These are phyloP conservation scores for Enteromius viviparus DNA, from an alignment of 2,797 vertebrate species.

Conservation along the genomic window DNA sequence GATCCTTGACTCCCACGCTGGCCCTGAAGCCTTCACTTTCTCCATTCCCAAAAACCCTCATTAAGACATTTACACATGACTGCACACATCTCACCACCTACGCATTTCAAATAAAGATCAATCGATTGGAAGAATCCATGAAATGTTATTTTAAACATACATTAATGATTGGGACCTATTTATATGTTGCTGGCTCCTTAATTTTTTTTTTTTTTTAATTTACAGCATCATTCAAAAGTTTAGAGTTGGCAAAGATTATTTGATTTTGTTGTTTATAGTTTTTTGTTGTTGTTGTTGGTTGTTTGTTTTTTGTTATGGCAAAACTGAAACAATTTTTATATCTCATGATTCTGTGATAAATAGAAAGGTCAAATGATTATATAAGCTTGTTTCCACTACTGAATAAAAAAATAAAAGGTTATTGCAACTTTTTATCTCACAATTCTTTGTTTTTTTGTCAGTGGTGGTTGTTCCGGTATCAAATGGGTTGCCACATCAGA, in stretches of 20 bases:
- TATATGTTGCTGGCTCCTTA: background rate
- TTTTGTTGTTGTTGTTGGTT: too few species aligned
- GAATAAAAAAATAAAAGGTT: too few species aligned
- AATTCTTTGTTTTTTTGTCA: too few species aligned
- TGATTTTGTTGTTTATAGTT: too few species aligned
- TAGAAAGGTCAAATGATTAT: background rate
- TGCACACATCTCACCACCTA: conserved; percentile 26
- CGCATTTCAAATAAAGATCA: conserved; percentile 32
- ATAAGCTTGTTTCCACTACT: too few species aligned
- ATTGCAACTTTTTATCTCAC: too few species aligned
- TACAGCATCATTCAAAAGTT: background rate
- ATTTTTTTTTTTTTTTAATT: background rate
- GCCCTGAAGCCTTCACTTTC: conserved; percentile 48
- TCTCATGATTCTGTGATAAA: background rate
- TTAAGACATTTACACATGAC: conserved; percentile 40
- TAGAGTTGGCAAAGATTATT: background rate
- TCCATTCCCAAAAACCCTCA: conserved; percentile 60
- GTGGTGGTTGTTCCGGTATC: too few species aligned
- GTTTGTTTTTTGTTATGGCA: too few species aligned
- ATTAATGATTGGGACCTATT: background rate
- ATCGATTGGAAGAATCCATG: conserved; percentile 17
- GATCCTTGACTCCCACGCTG: conserved; percentile 4
- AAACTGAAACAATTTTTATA: too few species aligned
- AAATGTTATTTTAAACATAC: background rate
- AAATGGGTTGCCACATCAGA: too few species aligned